Conservation (phyloP, 2,888 invertebrate genomes). For the Drosophila mettleri region DNA sequence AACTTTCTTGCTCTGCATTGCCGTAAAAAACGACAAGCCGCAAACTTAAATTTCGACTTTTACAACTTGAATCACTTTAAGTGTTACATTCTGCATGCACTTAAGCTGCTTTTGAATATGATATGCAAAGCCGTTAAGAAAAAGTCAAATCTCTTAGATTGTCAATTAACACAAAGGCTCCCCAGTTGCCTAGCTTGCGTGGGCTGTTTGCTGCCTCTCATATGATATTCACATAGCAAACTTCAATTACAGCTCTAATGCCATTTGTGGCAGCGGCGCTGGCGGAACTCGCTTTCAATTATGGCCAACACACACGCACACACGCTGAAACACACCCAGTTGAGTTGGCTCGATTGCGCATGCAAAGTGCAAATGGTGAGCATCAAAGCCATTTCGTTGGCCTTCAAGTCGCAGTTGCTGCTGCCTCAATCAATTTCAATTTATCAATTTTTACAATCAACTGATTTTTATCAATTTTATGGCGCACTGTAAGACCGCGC, state of each 20-base stretch:
- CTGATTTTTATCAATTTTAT: conserved; percentile 79
- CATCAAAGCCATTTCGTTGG: conserved; percentile 60
- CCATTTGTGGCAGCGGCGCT: conserved; percentile 37
- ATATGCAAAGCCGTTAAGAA: neutral
- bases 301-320: conserved; percentile 37
- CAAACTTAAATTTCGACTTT: too few relatives aligned
- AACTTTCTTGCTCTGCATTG: neutral
- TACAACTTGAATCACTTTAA: neutral
- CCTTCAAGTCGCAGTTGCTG: conserved; percentile 25
- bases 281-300: conserved; percentile 37
- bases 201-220: neutral
- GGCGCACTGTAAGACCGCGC: conserved; percentile 73
- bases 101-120: neutral
- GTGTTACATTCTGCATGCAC: neutral
- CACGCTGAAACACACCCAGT: neutral
- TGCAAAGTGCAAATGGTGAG: conserved; percentile 46
- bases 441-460: conserved; percentile 80
- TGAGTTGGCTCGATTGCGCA: conserved; percentile 17
- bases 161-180: neutral
- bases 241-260: conserved; percentile 45
- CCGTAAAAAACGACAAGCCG: too few relatives aligned
- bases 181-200: conserved; percentile 24
- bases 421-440: conserved; percentile 79
- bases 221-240: conserved; percentile 33
- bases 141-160: neutral